Conservation (phyloP, 2,113 vertebrate genomes). For the Oreotrochilus melanogaster region DNA sequence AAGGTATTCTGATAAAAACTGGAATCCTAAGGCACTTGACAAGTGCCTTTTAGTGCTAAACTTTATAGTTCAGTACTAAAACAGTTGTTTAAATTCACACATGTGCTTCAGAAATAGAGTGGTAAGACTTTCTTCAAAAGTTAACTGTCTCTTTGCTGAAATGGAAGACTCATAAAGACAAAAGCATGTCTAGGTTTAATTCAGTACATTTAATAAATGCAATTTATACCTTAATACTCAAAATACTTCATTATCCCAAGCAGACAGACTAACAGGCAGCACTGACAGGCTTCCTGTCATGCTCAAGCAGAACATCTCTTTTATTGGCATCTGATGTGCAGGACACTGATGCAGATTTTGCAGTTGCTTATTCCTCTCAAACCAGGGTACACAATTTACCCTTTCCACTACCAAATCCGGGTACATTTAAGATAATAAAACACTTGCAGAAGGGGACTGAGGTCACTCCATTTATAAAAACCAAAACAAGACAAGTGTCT, state of each 20-base stretch:
- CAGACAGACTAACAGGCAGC: neutral
- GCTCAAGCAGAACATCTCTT: neutral
- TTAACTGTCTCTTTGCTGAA: neutral
- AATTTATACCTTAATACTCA: neutral
- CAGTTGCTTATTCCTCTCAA: neutral
- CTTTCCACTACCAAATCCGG: neutral
- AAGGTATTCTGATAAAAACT: slow-evolving; percentile 13
- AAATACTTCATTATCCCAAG: neutral
- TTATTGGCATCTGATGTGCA: neutral
- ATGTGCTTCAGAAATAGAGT: neutral
- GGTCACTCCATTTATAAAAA: neutral
- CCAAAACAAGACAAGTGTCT: neutral
- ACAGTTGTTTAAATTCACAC: neutral
- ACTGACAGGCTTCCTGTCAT: neutral
- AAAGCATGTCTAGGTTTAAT: neutral
- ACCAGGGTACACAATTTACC: neutral
- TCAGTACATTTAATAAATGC: neutral
- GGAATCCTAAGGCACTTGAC: neutral
- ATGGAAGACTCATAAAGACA: neutral
- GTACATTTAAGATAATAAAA: neutral
- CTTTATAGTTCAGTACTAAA: neutral
- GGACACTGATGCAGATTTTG: neutral
- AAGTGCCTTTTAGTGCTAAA: neutral
- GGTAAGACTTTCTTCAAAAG: neutral
- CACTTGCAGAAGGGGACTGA: neutral